Evolutionary conservation across 2,113 vertebrate genomes (phyloP).

Genomic region (Alethe castanea): DNA sequence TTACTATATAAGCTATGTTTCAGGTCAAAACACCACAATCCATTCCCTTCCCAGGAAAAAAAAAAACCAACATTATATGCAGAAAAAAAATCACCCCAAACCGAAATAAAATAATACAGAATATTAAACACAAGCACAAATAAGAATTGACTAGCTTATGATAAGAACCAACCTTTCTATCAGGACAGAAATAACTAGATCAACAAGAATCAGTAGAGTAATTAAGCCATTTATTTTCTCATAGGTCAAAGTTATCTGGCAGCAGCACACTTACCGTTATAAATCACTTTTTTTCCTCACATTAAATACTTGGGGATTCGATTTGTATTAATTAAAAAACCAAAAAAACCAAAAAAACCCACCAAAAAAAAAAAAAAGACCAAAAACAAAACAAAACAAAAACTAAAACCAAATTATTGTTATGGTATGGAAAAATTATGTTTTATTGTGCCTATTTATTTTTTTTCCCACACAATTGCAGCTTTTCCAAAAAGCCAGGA

Average conservation of each 20-base stretch:
- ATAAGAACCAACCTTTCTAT: not conserved
- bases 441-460: not conserved
- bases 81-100: not conserved
- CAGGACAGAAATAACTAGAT: not conserved
- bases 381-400: not conserved
- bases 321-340: not conserved
- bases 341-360: not conserved
- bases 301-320: not conserved
- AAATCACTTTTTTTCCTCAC: not conserved
- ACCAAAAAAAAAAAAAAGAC: not conserved
- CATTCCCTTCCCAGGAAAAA: not conserved
- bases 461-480: not conserved
- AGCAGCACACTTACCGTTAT: not conserved
- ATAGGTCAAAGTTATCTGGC: not conserved
- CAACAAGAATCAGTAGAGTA: not conserved
- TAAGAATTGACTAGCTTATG: not conserved
- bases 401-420: not conserved
- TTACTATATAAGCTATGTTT: not conserved
- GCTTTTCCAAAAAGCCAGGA: not conserved
- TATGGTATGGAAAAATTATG: not conserved
- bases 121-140: not conserved
- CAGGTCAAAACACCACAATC: not conserved
- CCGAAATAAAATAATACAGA: not conserved
- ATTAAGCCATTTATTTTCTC: not conserved
- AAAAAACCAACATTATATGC: not conserved